Percentiles rank a stretch among this genome's conserved stretches.
phyloP scores from a whole-genome alignment of 1,140 invertebrate species.

The Amphibalanus amphitrite region DNA sequence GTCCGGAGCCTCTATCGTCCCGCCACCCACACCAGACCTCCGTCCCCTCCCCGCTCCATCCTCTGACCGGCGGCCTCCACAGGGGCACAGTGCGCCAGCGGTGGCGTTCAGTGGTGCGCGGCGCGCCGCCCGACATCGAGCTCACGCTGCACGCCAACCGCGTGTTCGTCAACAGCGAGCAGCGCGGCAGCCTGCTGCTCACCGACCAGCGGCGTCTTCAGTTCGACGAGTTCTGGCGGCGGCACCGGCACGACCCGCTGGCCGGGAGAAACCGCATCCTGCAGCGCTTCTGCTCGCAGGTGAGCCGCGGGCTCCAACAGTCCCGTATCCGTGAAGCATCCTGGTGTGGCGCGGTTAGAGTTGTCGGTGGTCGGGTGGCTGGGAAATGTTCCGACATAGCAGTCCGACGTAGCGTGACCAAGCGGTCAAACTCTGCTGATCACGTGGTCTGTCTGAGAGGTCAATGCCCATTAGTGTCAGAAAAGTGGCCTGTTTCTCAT shows the following conservation, averaged over 20 bases:
- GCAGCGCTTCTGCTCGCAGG: constrained; percentile 64
- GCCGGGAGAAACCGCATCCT: constrained; percentile 59
- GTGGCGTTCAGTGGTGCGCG: constrained; percentile 42
- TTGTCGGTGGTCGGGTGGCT: neutral
- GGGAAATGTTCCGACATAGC: too few relatives aligned
- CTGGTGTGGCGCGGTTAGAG: neutral
- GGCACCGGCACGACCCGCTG: constrained; percentile 41
- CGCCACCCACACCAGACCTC: too few relatives aligned
- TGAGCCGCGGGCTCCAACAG: constrained; percentile 23
- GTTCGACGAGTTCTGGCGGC: constrained; percentile 56
- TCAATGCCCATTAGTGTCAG: too few relatives aligned
- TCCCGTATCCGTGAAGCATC: neutral
- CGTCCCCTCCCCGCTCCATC: too few relatives aligned
- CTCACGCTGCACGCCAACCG: constrained; percentile 53
- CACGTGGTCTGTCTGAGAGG: too few relatives aligned
- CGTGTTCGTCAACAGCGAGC: constrained; percentile 46
- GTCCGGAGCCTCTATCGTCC: too few relatives aligned
- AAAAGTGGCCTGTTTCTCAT: too few relatives aligned
- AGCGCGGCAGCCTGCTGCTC: constrained; percentile 35
- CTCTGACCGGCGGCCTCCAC: neutral
- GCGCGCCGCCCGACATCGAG: constrained; percentile 46
- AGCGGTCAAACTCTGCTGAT: too few relatives aligned
- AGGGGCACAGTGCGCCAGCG: constrained; percentile 58
- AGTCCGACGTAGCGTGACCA: too few relatives aligned
- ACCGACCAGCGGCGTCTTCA: constrained; percentile 51